A percentile compares a stretch with the other conserved stretches of the same genome.
Evolutionary conservation across 2,797 vertebrate species (phyloP).

Genomic region (Gobionotothen gibberifrons): DNA sequence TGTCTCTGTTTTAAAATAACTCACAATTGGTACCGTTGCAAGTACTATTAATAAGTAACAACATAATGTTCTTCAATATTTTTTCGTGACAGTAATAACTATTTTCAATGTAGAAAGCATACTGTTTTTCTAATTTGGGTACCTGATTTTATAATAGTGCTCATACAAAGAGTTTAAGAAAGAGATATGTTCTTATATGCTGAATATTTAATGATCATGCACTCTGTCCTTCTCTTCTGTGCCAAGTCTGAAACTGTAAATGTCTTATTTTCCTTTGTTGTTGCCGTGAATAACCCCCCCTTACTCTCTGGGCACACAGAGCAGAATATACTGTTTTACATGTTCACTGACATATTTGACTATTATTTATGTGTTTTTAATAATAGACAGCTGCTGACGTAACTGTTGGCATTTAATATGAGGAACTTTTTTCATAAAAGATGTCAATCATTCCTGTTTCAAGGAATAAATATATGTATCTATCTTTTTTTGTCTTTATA

Average conservation of each 20-base stretch:
- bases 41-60: conserved; percentile 17
- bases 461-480: conserved; percentile 82
- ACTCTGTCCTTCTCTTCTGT: conserved; percentile 48
- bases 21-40: conserved; percentile 28
- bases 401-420: conserved; percentile 72
- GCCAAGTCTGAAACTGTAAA: conserved; percentile 43
- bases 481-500: conserved; percentile 62
- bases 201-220: conserved; percentile 64
- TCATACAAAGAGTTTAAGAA: conserved; percentile 36
- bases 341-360: conserved; percentile 59
- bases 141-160: conserved; percentile 20
- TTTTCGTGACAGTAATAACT: conserved; percentile 60
- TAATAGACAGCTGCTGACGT: conserved; percentile 68
- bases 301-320: conserved; percentile 42
- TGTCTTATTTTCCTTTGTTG: conserved; percentile 27
- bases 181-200: conserved; percentile 50
- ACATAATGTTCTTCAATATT: conserved; percentile 4
- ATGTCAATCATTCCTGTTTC: conserved; percentile 86
- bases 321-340: conserved; percentile 66
- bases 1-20: conserved; percentile 30
- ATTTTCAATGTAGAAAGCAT: conserved; percentile 46
- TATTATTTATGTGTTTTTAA: conserved; percentile 70
- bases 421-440: conserved; percentile 82
- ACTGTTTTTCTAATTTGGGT: conserved; percentile 54
- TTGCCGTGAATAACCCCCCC: conserved; percentile 20